Percentiles rank a stretch among this genome's conserved stretches.
Evolutionary conservation across 2,888 invertebrate species (phyloP).

Genomic region (Furcula furcula): DNA sequence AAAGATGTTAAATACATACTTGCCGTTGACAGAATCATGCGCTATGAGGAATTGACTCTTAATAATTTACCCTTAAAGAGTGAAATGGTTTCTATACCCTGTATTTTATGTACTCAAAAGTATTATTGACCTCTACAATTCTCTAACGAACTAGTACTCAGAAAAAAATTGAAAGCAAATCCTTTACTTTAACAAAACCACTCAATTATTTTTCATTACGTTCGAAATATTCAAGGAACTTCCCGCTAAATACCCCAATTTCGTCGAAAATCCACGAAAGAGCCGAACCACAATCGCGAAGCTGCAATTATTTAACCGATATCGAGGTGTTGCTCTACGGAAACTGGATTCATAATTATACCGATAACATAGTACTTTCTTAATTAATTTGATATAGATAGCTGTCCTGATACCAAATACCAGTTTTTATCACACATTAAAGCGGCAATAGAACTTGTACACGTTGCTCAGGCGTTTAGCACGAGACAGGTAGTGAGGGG

Average conservation of each 20-base stretch:
- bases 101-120: too few species aligned
- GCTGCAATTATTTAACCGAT: slow-evolving; percentile 75
- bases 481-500: slow-evolving; percentile 38
- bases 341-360: slow-evolving; percentile 55
- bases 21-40: too few species aligned
- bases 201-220: slow-evolving; percentile 59
- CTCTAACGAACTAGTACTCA: too few species aligned
- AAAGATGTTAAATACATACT: too few species aligned
- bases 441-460: slow-evolving; percentile 35
- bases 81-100: too few species aligned
- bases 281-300: slow-evolving; percentile 57
- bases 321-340: slow-evolving; percentile 66
- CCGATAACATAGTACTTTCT: slow-evolving; percentile 21
- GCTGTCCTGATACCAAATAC: slow-evolving; percentile 14
- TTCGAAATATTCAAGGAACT: slow-evolving; percentile 64
- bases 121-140: too few species aligned
- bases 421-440: slow-evolving; percentile 6
- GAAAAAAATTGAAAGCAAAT: slow-evolving; percentile 38
- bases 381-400: slow-evolving; percentile 23
- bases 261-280: slow-evolving; percentile 63
- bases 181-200: slow-evolving; percentile 34
- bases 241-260: slow-evolving; percentile 61
- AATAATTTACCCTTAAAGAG: too few species aligned
- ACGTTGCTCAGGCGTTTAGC: slow-evolving; percentile 23
- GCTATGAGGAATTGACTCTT: too few species aligned